Evolutionary conservation across 2,888 invertebrate species (phyloP).

Genomic region (Suillia variegata): DNA sequence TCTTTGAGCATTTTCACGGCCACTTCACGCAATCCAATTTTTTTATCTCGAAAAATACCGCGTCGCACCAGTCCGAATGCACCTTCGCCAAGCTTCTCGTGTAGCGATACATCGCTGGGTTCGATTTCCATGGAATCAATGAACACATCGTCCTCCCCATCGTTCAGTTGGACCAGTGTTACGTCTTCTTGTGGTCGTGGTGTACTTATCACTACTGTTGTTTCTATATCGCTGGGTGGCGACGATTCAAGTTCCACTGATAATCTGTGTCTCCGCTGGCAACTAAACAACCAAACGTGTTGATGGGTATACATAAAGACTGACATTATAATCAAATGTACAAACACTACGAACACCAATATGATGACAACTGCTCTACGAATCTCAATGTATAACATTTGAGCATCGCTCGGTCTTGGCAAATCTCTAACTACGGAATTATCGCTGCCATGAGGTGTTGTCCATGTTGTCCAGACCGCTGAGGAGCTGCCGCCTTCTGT

Average conservation of each 20-base stretch:
- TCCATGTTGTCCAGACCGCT: conserved; percentile 17
- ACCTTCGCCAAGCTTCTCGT: conserved; percentile 79
- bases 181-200: conserved; percentile 33
- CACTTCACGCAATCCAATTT: conserved; percentile 62
- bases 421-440: too few relatives aligned
- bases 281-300: too few relatives aligned
- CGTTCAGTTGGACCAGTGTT: conserved; percentile 36
- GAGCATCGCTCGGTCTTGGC: too few relatives aligned
- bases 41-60: conserved; percentile 65
- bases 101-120: conserved; percentile 66
- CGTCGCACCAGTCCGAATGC: conserved; percentile 83
- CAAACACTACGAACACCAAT: too few relatives aligned
- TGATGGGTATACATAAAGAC: too few relatives aligned
- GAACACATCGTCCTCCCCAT: conserved; percentile 39
- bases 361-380: too few relatives aligned
- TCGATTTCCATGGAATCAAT: conserved; percentile 73
- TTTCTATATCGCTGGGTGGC: conserved; percentile 49
- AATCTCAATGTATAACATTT: too few relatives aligned
- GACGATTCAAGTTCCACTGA: conserved; percentile 62
- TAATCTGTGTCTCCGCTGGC: too few relatives aligned
- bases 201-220: conserved; percentile 29
- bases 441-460: neutral
- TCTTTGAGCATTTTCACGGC: conserved; percentile 88
- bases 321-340: too few relatives aligned
- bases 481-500: conserved; percentile 47